Base-by-base conservation (phyloP, 2,113 vertebrate species). In the Gadus macrocephalus region DNA sequence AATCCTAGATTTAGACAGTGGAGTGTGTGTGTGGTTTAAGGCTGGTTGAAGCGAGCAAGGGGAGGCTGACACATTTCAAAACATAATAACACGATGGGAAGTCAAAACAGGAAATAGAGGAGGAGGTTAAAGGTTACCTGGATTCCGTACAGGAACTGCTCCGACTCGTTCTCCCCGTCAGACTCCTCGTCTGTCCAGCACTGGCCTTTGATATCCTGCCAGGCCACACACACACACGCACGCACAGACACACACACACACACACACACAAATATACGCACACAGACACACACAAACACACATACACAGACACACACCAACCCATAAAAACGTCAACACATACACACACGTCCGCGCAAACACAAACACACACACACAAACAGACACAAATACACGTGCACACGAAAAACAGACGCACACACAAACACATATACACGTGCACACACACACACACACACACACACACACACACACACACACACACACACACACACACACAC, bases 131-230 rank as follows among this genome's bases (percentile, higher is more conserved):
- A 61, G 38, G 53, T 67, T 83, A 98, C 97, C 95, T 99, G 97
- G 83, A 99, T 96, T 66, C 97, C 96, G 4, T 98, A 98, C 38
- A 98, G 92, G 86, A 99, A 99, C 80, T 98, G 96, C 77, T 98
- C 97, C 0, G 96, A 95, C 87, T 98, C 97, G 78, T 98, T 99
- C 88, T 99, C 97, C 78, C 96, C 97, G 14, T 99, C 96, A 0
- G 97, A 99, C 89, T 99, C 97, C 88, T 99, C 97, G n/a, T 98
- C 96, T 67, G 94, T 96, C 97, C 96, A 98, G 85, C 93, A 95
- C 90, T 98, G 97, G 85, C 94, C 94, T 93, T 98, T 98, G 91
- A 98, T 93, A 91, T 98, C 96, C 96, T 98, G 88, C 68, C 78
- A 72, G 80, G 53, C 76, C 77, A 71, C 67, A 49, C 42, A 49